phyloP scores from a whole-genome alignment of 2,113 vertebrate genomes.

The Carlito syrichta region DNA sequence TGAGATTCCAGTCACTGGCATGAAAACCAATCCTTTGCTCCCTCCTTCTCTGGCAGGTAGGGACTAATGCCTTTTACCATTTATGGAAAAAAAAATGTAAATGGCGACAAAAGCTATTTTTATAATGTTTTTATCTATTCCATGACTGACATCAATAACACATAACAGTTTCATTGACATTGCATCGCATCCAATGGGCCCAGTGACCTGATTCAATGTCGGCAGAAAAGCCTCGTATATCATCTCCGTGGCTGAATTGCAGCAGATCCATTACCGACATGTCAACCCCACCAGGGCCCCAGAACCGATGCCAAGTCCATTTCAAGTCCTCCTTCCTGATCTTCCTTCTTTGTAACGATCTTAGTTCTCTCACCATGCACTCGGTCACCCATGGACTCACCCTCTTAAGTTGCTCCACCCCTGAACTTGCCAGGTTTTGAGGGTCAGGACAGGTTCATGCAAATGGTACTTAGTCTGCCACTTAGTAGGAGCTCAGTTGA shows the following conservation, averaged over 20 bases:
- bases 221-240: constrained; percentile 80
- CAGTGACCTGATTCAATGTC: constrained; percentile 87
- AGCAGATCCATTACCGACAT: constrained; percentile 67
- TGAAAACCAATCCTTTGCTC: neutral
- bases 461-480: too few species aligned
- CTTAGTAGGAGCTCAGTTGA: neutral
- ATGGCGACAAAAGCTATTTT: constrained; percentile 83
- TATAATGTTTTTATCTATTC: constrained; percentile 85
- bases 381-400: too few species aligned
- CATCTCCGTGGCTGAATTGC: constrained; percentile 75
- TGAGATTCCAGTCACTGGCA: neutral
- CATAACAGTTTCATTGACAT: constrained; percentile 86
- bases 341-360: neutral
- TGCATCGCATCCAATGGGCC: constrained; percentile 82
- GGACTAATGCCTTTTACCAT: constrained; percentile 71
- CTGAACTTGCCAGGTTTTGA: neutral
- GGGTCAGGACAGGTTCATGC: neutral
- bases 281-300: constrained; percentile 13
- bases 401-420: neutral
- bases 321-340: neutral
- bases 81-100: constrained; percentile 73
- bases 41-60: constrained; percentile 57
- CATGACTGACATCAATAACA: constrained; percentile 84
- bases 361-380: neutral
- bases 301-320: constrained; percentile 43